A percentile compares a stretch with the other conserved stretches of the same genome.
Evolutionary conservation across 1,140 invertebrate species (phyloP).

Genomic region (Ptiloglossa arizonensis): DNA sequence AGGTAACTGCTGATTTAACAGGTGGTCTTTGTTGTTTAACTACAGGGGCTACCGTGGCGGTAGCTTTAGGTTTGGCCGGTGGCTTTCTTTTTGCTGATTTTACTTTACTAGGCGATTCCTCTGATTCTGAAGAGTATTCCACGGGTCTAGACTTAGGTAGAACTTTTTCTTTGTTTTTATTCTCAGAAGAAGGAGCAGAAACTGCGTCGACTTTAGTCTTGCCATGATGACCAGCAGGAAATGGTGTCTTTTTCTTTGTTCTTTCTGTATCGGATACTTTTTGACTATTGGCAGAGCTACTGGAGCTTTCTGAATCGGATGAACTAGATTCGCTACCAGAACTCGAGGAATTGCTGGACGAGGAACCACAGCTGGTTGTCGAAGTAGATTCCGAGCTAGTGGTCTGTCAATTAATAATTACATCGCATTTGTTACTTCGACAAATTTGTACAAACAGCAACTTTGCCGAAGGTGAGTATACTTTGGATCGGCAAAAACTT

Average conservation of each 20-base stretch:
- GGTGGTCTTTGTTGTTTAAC: slow-evolving; percentile 76
- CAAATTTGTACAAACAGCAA: background rate
- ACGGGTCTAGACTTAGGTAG: slow-evolving; percentile 68
- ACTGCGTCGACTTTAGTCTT: slow-evolving; percentile 78
- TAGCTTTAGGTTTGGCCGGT: slow-evolving; percentile 82
- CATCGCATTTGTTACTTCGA: background rate
- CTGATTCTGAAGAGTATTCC: slow-evolving; percentile 82
- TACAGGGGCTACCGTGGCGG: slow-evolving; percentile 80
- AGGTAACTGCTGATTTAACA: slow-evolving; percentile 68
- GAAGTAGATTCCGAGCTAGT: slow-evolving; percentile 86
- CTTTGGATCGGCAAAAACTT: too few relatives aligned
- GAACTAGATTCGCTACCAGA: slow-evolving; percentile 87
- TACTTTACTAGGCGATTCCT: slow-evolving; percentile 80
- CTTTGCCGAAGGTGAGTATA: too few relatives aligned
- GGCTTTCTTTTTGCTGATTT: slow-evolving; percentile 79
- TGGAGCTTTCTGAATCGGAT: slow-evolving; percentile 87
- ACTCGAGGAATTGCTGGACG: slow-evolving; percentile 84
- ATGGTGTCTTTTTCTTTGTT: slow-evolving; percentile 81
- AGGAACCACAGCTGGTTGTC: slow-evolving; percentile 85
- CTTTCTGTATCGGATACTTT: slow-evolving; percentile 78
- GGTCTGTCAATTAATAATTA: slow-evolving; percentile 69
- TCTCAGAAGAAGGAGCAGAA: slow-evolving; percentile 57
- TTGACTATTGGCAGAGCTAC: slow-evolving; percentile 81
- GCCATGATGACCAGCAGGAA: slow-evolving; percentile 74
- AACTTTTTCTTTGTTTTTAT: slow-evolving; percentile 76